Conservation (phyloP, 2,797 vertebrate genomes). For the Carapus acus region DNA sequence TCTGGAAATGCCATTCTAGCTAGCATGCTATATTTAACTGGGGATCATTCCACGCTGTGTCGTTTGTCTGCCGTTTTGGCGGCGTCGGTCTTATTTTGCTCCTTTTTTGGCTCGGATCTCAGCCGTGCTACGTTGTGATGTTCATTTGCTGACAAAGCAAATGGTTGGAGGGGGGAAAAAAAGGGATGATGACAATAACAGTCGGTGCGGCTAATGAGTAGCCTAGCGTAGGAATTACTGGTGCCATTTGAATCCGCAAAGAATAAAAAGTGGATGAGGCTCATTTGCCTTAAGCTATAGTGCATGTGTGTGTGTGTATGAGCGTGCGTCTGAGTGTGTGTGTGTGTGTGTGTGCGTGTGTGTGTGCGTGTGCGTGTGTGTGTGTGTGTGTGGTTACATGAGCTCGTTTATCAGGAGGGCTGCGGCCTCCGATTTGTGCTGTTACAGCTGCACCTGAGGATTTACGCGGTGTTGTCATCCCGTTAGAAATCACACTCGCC, state of each 20-base stretch:
- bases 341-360: too few relatives aligned
- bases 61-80: constrained; percentile 42
- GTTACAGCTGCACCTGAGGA: constrained; percentile 46
- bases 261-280: background rate
- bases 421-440: constrained; percentile 25
- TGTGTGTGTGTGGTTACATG: background rate
- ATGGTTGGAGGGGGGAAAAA: constrained; percentile 36
- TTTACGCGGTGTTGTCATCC: constrained; percentile 39
- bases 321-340: too few relatives aligned
- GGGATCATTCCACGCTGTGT: constrained; percentile 59
- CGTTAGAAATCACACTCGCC: constrained; percentile 25
- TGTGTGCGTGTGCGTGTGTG: too few relatives aligned
- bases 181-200: constrained; percentile 24
- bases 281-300: too few relatives aligned
- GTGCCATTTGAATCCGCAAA: background rate
- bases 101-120: constrained; percentile 40
- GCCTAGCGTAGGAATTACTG: background rate
- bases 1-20: constrained; percentile 64
- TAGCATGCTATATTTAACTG: constrained; percentile 77
- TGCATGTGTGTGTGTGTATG: too few relatives aligned
- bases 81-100: constrained; percentile 28
- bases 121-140: constrained; percentile 28
- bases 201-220: constrained; percentile 20
- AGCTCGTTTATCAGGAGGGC: constrained; percentile 18
- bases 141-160: constrained; percentile 45